Conservation (phyloP, 2,888 invertebrate species). For the Tenthredo mesomela region DNA sequence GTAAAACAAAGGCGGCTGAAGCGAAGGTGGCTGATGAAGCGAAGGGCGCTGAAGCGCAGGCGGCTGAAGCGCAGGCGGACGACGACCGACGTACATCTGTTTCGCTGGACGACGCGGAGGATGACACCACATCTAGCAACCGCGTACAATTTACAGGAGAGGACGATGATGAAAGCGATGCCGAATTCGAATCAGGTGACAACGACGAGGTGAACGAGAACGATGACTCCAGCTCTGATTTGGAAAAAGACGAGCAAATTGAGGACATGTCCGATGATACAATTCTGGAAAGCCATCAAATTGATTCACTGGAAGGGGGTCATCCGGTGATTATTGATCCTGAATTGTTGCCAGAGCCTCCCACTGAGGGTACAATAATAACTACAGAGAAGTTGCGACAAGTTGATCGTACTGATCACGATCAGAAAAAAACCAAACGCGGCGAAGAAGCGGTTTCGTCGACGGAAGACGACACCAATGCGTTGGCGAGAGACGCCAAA, state of each 20-base stretch:
- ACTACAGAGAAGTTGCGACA: background rate
- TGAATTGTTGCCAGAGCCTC: background rate
- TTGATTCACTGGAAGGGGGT: background rate
- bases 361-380: background rate
- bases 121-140: background rate
- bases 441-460: background rate
- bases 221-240: background rate
- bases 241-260: conserved; percentile 1
- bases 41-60: background rate
- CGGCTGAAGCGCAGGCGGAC: background rate
- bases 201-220: background rate
- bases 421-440: background rate
- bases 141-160: no score
- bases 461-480: background rate
- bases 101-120: background rate
- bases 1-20: background rate
- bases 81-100: background rate
- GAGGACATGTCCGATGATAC: background rate
- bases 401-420: background rate
- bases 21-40: background rate
- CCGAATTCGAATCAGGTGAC: background rate
- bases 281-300: background rate
- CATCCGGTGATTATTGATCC: no score
- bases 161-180: no score
- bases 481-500: background rate